Evolutionary conservation across 2,888 invertebrate species (phyloP), one percentile per base, ranked within the genome.

Genomic region (Parnassius smintheus): DNA sequence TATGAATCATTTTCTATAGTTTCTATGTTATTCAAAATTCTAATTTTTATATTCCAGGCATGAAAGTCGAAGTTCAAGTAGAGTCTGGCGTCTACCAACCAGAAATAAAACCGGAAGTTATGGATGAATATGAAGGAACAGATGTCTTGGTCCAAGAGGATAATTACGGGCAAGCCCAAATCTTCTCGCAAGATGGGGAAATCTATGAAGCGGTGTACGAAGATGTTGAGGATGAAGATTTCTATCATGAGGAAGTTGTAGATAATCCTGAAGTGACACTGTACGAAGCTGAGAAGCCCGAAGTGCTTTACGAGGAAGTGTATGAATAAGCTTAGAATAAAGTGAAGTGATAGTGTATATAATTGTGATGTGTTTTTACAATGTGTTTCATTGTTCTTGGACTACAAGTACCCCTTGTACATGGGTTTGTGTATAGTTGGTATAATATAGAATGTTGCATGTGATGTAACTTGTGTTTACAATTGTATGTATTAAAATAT

Each of bases 251-350:
- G 11, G 66, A 68, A 9, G 67, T 69, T 8, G 68, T 70, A 0
- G 69, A 70, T 11, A 53, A 62, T 0, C 59, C 63, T 0, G 70
- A 68, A 42, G 67, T 70, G 41, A 59, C 69, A 1, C 46, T 70
- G 53, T 73, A 72, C 11, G 68, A 70, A 11, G 67, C 68, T 2
- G 72, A 71, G 2, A 66, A 69, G 4, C 59, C 68, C 0, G 70
- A 72, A 12, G 72, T 72, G 1, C 52, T 73, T n/a, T 75, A 72
- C 13, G 73, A 74, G 18, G 75, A 74, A 35, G 75, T 74, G 0
- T 75, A 74, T 9, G 70, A 71, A 50, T 56, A 58, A 9, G 70
- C 25, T 10, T 59, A 44, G 11, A 44, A 44, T 44, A 44, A 44
- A 48, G n/a, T 48, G 48, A 9, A 48, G 48, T 13, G 46, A 25